Conservation (phyloP, 2,113 vertebrate species). For the Sylvilagus bachmani region DNA sequence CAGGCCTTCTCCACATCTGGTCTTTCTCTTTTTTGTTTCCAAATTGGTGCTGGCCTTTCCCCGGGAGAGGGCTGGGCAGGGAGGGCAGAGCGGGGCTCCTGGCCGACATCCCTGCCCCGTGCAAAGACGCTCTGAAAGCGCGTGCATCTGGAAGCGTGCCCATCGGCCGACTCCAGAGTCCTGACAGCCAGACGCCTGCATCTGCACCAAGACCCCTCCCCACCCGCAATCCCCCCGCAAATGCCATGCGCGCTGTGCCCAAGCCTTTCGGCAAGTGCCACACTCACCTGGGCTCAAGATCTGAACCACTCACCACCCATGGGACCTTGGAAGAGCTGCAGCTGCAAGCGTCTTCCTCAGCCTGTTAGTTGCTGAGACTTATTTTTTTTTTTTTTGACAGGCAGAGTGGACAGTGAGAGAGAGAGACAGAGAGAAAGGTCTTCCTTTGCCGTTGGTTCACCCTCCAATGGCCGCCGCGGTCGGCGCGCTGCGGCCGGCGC, state of each 20-base stretch:
- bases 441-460: too few relatives aligned
- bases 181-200: background rate
- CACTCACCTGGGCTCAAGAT: background rate
- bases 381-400: too few relatives aligned
- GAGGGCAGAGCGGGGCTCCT: background rate
- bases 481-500: too few relatives aligned
- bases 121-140: background rate
- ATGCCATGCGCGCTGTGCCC: fast-evolving
- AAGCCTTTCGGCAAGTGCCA: background rate
- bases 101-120: background rate
- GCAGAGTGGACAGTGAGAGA: too few relatives aligned
- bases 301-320: background rate
- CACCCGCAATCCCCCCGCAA: background rate
- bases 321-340: background rate
- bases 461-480: too few relatives aligned
- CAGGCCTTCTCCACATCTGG: constrained; percentile 73
- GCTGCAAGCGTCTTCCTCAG: too few relatives aligned
- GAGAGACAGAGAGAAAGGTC: too few relatives aligned
- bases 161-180: background rate
- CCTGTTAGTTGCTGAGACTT: background rate
- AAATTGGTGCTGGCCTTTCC: constrained; percentile 25
- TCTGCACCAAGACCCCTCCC: background rate
- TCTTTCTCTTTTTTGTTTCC: constrained; percentile 60
- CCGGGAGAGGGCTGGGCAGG: background rate
- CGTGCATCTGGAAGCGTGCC: fast-evolving